Base-by-base conservation (phyloP, 2,797 vertebrate genomes). In the Pseudocheirus occidentalis region DNA sequence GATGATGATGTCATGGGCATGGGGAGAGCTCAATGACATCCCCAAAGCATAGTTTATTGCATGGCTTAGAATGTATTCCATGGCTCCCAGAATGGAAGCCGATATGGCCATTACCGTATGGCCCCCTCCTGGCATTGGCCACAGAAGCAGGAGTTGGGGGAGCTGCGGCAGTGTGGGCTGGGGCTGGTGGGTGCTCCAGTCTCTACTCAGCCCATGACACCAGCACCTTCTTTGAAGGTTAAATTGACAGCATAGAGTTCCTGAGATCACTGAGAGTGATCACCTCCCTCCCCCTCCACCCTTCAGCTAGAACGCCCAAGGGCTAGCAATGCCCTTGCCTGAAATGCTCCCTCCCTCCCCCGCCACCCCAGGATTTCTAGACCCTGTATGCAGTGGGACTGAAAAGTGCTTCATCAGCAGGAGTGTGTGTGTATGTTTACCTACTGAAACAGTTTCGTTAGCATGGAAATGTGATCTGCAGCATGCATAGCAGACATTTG, bases 1-100 rank as follows among this genome's bases (percentile, higher is more conserved):
- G 98, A 99, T 98, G 95, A 93, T 97, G 98, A 97, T 98, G 97
- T 97, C 97, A 98, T 98, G 97, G 98, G 98, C 98, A 98, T 98
- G 96, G 97, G 97, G 97, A 94, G 96, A 93, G 93, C 96, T 98
- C 97, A 95, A 95, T 98, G 98, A 98, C 98, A 98, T 98, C 97
- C 98, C 95, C 97, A 97, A 98, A 98, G 96, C 95, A 97, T 96
- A 97, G 97, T 98, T 98, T 98, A 98, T 98, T 55, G 98, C 98
- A 98, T 98, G 98, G 95, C 97, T 98, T 56, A 94, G 96, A 98
- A 98, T 98, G 94, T 98, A 97, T 98, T 97, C 94, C 97, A 97
- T 93, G 94, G 96, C 94, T 97, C 93, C 55, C 91, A 97, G 98
- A 98, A 98, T 95, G 57, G 58, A 94, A 73, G 94, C 91, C 90